phyloP scores from a whole-genome alignment of 2,888 invertebrate genomes.

The Liopterus haemorrhoidalis region DNA sequence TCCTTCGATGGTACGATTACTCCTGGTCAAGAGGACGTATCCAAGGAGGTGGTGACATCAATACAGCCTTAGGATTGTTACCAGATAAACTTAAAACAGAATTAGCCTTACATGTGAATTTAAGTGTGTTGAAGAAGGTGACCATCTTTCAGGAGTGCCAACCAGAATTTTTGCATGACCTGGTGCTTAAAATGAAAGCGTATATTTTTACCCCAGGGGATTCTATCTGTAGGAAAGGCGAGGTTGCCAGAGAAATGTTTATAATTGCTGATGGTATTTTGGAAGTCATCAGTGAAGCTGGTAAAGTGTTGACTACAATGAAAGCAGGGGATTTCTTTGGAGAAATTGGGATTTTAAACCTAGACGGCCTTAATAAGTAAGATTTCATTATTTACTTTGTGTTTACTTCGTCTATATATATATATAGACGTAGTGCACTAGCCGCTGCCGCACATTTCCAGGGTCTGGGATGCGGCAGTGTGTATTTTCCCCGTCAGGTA shows the following conservation, averaged over 20 bases:
- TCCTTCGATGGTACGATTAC: constrained; percentile 95
- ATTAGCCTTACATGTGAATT: constrained; percentile 89
- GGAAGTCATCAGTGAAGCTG: constrained; percentile 91
- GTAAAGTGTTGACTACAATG: constrained; percentile 90
- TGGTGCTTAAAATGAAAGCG: constrained; percentile 96
- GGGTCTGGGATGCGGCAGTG: no score
- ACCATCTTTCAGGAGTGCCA: constrained; percentile 96
- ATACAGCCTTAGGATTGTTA: constrained; percentile 84
- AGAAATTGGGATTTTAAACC: constrained; percentile 92
- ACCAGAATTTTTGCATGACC: constrained; percentile 93
- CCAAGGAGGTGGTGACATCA: constrained; percentile 94
- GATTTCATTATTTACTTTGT: no score
- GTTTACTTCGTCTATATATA: not conserved
- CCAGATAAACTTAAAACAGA: constrained; percentile 97
- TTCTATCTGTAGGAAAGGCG: constrained; percentile 89
- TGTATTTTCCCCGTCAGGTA: no score
- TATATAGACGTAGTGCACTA: not conserved
- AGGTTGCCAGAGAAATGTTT: constrained; percentile 91
- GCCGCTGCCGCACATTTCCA: no score
- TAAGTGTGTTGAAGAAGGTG: constrained; percentile 92
- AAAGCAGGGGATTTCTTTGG: constrained; percentile 97
- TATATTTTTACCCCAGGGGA: constrained; percentile 98
- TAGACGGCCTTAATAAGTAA: constrained; percentile 93
- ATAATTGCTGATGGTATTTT: constrained; percentile 96
- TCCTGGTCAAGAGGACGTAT: constrained; percentile 95